phyloP scores from a whole-genome alignment of 92 coral and sea anemone species.

The Desmophyllum pertusum region DNA sequence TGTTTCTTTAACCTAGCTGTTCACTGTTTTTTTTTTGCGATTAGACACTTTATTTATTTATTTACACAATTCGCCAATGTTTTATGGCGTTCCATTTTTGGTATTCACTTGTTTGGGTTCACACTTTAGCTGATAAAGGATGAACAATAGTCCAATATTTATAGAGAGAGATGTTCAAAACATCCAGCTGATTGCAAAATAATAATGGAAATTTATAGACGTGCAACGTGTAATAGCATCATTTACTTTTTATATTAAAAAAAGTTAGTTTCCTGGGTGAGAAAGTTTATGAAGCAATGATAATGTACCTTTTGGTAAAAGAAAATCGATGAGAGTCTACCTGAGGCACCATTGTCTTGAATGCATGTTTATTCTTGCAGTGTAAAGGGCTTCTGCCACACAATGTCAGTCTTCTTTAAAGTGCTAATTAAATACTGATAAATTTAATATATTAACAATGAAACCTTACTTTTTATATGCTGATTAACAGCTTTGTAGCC shows the following conservation, averaged over 20 bases:
- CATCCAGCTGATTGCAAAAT: neutral
- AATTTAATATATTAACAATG: neutral
- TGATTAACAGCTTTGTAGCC: neutral
- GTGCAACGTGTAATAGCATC: neutral
- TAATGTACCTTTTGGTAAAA: neutral
- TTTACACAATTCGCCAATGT: too few species aligned
- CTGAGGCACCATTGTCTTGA: too few species aligned
- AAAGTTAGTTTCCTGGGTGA: neutral
- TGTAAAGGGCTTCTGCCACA: neutral
- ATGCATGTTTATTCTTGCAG: neutral
- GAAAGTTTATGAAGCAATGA: neutral
- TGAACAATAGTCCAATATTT: neutral
- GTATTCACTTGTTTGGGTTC: neutral
- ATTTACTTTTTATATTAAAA: neutral
- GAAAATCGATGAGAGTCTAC: neutral
- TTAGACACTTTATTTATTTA: too few species aligned
- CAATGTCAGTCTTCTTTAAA: neutral
- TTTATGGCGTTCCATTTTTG: neutral
- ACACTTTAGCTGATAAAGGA: neutral
- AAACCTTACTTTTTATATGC: neutral
- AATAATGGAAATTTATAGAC: neutral
- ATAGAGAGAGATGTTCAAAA: neutral
- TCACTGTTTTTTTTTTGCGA: neutral
- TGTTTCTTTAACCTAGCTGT: neutral
- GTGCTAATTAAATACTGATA: neutral